phyloP scores from a whole-genome alignment of 2,797 vertebrate species.

The Caiman crocodilus region DNA sequence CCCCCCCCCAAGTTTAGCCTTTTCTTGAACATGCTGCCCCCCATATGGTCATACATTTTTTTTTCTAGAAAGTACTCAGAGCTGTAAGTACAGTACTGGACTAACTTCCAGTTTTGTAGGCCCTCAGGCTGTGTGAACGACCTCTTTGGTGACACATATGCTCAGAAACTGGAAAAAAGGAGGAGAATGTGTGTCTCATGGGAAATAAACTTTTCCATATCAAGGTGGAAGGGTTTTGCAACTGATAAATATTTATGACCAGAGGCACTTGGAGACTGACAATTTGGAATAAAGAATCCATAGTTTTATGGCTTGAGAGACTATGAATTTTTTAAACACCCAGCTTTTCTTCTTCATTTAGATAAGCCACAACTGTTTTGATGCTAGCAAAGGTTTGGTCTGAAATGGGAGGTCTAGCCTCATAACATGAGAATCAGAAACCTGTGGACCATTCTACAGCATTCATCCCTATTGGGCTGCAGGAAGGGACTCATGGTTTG shows the following conservation, averaged over 20 bases:
- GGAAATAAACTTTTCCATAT: conserved; percentile 30
- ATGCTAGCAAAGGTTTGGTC: not conserved
- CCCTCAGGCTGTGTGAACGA: not conserved
- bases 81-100: conserved; percentile 21
- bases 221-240: conserved; percentile 22
- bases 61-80: conserved; percentile 6
- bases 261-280: not conserved
- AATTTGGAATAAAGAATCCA: not conserved
- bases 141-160: conserved; percentile 48
- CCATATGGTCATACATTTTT: conserved; percentile 43
- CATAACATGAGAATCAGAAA: not conserved
- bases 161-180: not conserved
- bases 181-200: not conserved
- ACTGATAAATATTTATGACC: not conserved
- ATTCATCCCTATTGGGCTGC: not conserved
- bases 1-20: not conserved
- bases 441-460: not conserved
- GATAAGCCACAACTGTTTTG: not conserved
- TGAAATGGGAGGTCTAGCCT: not conserved
- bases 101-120: conserved; percentile 40
- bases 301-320: not conserved
- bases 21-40: conserved; percentile 32
- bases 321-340: not conserved
- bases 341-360: not conserved
- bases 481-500: not conserved